These are phyloP conservation scores for Chlamydotis undulata DNA, from an alignment of 2,113 vertebrate genomes.

Conservation along the genomic window DNA sequence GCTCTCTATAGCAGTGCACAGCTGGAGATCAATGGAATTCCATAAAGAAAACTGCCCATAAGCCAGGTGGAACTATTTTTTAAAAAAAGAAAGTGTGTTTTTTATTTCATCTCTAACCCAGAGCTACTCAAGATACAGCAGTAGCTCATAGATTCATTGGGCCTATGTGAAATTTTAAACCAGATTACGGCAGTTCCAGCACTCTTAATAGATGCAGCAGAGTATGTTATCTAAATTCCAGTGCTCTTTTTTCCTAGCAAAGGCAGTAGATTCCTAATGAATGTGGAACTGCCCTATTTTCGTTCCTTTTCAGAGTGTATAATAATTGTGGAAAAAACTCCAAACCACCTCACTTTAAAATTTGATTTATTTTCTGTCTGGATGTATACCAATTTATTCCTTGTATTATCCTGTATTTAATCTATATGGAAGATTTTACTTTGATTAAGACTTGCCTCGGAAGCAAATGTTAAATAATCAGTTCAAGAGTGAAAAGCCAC, in stretches of 20 bases:
- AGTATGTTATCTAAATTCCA: neutral
- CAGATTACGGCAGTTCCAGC: neutral
- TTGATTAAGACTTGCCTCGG: neutral
- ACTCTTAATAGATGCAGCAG: neutral
- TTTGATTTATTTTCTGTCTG: neutral
- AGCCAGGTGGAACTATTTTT: neutral
- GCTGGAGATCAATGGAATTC: neutral
- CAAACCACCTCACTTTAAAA: neutral
- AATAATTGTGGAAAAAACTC: neutral
- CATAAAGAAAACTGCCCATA: neutral
- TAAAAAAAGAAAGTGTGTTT: too few species aligned
- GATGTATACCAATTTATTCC: neutral
- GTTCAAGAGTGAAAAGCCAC: neutral
- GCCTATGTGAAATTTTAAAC: neutral
- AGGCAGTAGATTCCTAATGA: neutral
- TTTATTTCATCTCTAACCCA: neutral
- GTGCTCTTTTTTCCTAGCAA: neutral
- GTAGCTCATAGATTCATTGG: neutral
- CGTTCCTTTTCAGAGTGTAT: neutral
- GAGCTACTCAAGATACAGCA: neutral
- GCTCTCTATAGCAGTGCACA: neutral
- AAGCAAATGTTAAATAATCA: neutral
- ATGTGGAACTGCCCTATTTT: neutral
- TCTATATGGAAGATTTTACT: neutral
- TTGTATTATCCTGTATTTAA: neutral